Percentiles rank a stretch among this genome's conserved stretches.
These are phyloP conservation scores for Ameiurus melas DNA, from an alignment of 2,113 vertebrate genomes.

Conservation along the genomic window DNA sequence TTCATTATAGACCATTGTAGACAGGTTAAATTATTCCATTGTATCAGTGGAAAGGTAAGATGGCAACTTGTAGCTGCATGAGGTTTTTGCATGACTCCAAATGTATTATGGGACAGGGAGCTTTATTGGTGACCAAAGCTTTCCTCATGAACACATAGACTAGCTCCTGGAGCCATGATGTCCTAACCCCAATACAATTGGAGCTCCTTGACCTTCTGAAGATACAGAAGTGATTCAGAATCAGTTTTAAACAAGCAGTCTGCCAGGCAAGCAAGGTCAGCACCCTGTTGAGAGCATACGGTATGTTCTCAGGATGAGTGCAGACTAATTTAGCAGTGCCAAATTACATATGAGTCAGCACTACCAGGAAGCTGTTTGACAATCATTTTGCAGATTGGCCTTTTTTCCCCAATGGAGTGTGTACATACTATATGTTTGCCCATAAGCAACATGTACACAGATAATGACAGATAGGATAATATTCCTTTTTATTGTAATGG, in stretches of 20 bases:
- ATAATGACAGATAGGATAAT: neutral
- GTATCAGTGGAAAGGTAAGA: neutral
- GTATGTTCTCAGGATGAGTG: constrained; percentile 59
- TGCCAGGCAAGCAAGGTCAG: constrained; percentile 57
- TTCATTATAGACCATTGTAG: neutral
- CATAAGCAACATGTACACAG: neutral
- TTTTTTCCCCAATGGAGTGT: neutral
- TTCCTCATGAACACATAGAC: constrained; percentile 53
- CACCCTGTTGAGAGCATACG: constrained; percentile 51
- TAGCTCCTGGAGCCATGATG: constrained; percentile 46
- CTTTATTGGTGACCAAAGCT: constrained; percentile 40
- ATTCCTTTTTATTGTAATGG: neutral
- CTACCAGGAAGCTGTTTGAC: neutral
- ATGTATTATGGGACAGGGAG: constrained; percentile 19
- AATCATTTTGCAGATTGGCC: constrained; percentile 2
- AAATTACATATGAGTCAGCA: constrained; percentile 39
- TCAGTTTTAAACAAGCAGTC: constrained; percentile 58
- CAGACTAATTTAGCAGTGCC: constrained; percentile 51
- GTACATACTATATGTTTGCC: neutral
- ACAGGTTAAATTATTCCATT: neutral
- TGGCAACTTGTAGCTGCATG: neutral
- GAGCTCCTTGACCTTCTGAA: constrained; percentile 22
- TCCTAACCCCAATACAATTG: constrained; percentile 27
- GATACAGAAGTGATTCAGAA: constrained; percentile 51
- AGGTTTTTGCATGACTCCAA: neutral